These are phyloP conservation scores for Mormyrops boulengeri DNA, from an alignment of 2,797 vertebrate species.

Conservation along the genomic window DNA sequence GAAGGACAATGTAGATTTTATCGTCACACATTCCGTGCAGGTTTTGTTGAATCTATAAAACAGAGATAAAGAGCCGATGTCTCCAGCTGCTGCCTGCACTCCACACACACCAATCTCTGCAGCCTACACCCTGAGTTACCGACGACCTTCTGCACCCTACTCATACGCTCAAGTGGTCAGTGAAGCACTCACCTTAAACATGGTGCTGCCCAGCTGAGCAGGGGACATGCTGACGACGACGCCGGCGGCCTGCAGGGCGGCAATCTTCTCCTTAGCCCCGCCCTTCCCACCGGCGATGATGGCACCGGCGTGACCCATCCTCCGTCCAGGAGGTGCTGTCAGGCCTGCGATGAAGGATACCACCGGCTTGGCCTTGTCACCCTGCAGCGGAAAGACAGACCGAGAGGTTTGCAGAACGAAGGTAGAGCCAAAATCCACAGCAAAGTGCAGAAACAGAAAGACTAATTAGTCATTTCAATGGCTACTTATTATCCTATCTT, in stretches of 20 bases:
- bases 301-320: slow-evolving; percentile 95
- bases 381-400: slow-evolving; percentile 31
- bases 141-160: background rate
- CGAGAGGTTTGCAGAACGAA: background rate
- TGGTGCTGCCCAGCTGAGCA: slow-evolving; percentile 90
- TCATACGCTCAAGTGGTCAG: background rate
- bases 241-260: slow-evolving; percentile 89
- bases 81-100: background rate
- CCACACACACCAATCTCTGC: background rate
- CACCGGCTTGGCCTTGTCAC: slow-evolving; percentile 83
- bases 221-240: slow-evolving; percentile 96
- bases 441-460: background rate
- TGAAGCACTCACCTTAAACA: slow-evolving; percentile 82
- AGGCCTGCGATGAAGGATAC: slow-evolving; percentile 97
- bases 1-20: background rate
- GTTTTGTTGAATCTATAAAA: background rate
- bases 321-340: slow-evolving; percentile 87
- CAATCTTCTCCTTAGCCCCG: slow-evolving; percentile 96
- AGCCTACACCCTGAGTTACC: background rate
- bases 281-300: slow-evolving; percentile 98
- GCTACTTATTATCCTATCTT: background rate
- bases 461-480: background rate
- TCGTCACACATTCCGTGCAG: background rate
- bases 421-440: background rate
- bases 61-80: background rate